Evolutionary conservation across 2,888 invertebrate genomes (phyloP).

Genomic region (Drosophila pseudotakahashii): DNA sequence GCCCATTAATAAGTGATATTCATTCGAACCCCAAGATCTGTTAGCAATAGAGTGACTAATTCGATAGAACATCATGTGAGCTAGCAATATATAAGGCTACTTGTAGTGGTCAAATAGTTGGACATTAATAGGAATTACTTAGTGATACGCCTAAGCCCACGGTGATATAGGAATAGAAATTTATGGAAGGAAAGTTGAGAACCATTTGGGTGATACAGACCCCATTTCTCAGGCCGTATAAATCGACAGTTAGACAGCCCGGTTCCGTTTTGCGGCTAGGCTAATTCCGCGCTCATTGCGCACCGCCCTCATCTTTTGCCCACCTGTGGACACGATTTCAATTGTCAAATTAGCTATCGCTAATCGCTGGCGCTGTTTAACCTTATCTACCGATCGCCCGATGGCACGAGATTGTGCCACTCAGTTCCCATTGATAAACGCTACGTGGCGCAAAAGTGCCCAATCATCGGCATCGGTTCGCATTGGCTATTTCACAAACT

Average conservation of each 20-base stretch:
- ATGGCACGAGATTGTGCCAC: constrained; percentile 22
- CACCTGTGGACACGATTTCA: constrained; percentile 13
- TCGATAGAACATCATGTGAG: neutral
- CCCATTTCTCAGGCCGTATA: neutral
- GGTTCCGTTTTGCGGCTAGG: constrained; percentile 32
- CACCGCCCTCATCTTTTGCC: constrained; percentile 24
- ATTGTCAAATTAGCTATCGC: constrained; percentile 46
- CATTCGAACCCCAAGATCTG: no score
- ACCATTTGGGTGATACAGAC: neutral
- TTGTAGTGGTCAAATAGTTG: neutral
- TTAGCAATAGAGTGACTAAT: neutral
- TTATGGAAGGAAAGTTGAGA: neutral
- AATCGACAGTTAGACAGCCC: constrained; percentile 6
- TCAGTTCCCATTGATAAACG: constrained; percentile 36
- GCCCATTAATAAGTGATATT: neutral
- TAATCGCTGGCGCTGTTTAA: constrained; percentile 32
- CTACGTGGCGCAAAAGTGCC: constrained; percentile 35
- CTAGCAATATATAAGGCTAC: neutral
- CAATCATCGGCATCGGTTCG: constrained; percentile 23
- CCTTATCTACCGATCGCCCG: constrained; percentile 25
- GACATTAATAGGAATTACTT: neutral
- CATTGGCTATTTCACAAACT: constrained; percentile 22
- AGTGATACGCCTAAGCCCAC: neutral
- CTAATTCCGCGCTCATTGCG: constrained; percentile 36
- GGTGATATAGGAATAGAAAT: neutral